A percentile compares a stretch with the other conserved stretches of the same genome.
These are phyloP conservation scores for Chymomyza caudatula DNA, from an alignment of 2,888 invertebrate species.

Conservation along the genomic window DNA sequence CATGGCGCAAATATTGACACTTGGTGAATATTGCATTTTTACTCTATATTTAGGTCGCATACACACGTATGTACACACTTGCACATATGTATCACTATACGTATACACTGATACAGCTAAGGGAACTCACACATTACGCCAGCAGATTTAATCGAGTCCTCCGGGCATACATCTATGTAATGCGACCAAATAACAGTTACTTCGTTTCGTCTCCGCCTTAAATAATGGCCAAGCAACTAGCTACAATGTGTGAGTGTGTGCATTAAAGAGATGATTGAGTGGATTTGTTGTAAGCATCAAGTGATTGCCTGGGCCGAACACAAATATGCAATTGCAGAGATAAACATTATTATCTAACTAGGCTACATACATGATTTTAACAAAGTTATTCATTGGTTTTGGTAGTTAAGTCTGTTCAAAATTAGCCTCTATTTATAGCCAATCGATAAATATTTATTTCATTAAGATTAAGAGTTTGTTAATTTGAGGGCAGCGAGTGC, in stretches of 20 bases:
- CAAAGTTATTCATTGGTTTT: not conserved
- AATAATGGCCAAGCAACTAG: slow-evolving; percentile 15
- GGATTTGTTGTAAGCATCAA: slow-evolving; percentile 52
- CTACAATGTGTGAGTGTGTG: slow-evolving; percentile 20
- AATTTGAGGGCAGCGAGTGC: no score
- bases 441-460: no score
- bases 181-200: not conserved
- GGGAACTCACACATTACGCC: not conserved
- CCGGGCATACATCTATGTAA: not conserved
- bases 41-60: slow-evolving; percentile 19
- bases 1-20: slow-evolving; percentile 66
- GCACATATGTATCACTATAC: not conserved
- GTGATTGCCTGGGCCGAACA: slow-evolving; percentile 39
- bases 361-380: no score
- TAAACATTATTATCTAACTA: slow-evolving; percentile 47
- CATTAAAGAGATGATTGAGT: slow-evolving; percentile 68
- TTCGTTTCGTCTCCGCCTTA: not conserved
- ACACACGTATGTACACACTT: slow-evolving; percentile 6
- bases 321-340: slow-evolving; percentile 54
- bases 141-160: not conserved
- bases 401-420: no score
- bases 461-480: no score
- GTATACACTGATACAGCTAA: not conserved
- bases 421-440: no score
- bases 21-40: slow-evolving; percentile 52